Evolutionary conservation across 2,888 invertebrate genomes (phyloP), one percentile per base, ranked within the genome.

Genomic region (Deilephila elpenor): DNA sequence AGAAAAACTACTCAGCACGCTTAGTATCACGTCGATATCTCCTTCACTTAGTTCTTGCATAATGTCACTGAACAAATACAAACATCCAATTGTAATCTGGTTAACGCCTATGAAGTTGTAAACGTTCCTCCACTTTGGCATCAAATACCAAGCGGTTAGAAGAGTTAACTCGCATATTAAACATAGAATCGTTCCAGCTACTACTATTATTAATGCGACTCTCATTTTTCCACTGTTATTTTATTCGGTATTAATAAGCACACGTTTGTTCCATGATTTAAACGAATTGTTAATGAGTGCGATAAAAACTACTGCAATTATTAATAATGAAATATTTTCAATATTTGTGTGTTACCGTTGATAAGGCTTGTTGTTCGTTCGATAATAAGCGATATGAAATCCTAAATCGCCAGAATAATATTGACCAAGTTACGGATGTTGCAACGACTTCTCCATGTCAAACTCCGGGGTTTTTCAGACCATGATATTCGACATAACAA

Each of bases 41-140:
- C 0, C 34, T 7, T 20, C 25, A 17, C 14, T 6, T 25, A 0
- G 5, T 7, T 32, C 5, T 20, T 20, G 11, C 2, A 32, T n/a
- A 37, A 25, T 17, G 11, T 37, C 59, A 37, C 37, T 25, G n/a
- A 25, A 20, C 37, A 71, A n/a, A 37, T 60, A 59, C 37, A 71
- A 44, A 34, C 53, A 32, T n/a, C 64, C 59, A 14, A 67, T 20
- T 20, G 67, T 51, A 11, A 75, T 71, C 51, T 75, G 75, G 29
- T 70, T 71, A 11, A 73, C 7, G 29, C 71, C 32, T 11, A 75
- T 75, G 44, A 61, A 75, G 67, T 73, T 75, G 11, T 71, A 71
- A 20, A 73, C 37, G 6, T 25, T 70, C 3, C 75, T 73, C 73
- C 75, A 75, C 51, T 51, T 59, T 14, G 75, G 75, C 34, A 75